phyloP scores from a whole-genome alignment of 2,113 vertebrate species.

The Oxyruncus cristatus region DNA sequence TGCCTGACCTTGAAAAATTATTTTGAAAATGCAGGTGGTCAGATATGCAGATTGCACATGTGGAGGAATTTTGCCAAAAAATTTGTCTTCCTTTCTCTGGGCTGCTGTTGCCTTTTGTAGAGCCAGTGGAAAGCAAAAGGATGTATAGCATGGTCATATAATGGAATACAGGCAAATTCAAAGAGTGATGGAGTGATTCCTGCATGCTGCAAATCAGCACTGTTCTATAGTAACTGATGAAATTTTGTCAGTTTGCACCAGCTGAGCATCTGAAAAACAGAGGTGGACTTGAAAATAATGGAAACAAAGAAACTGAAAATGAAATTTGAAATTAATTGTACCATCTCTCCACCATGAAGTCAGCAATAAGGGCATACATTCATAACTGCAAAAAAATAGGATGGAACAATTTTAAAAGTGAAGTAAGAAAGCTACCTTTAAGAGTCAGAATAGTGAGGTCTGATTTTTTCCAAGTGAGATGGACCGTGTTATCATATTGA shows the following conservation, averaged over 20 bases:
- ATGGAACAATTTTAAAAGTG: neutral
- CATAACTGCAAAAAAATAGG: neutral
- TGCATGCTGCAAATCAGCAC: neutral
- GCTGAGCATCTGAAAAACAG: neutral
- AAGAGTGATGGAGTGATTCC: neutral
- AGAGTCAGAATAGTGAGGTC: neutral
- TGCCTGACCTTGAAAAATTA: neutral
- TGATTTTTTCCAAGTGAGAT: neutral
- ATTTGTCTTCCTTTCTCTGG: neutral
- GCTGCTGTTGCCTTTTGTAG: neutral
- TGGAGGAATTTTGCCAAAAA: neutral
- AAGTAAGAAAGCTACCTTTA: neutral
- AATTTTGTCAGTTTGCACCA: neutral
- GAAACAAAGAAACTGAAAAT: neutral
- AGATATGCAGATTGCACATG: neutral
- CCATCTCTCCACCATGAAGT: neutral
- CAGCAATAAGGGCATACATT: neutral
- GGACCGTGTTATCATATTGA: neutral
- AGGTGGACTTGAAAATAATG: neutral
- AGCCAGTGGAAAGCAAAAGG: neutral
- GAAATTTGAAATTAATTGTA: neutral
- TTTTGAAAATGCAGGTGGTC: neutral
- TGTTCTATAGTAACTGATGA: neutral
- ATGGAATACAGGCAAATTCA: neutral
- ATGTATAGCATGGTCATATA: neutral